Evolutionary conservation across 2,113 vertebrate species (phyloP), one percentile per base, ranked within the genome.

Genomic region (Pteropus alecto): DNA sequence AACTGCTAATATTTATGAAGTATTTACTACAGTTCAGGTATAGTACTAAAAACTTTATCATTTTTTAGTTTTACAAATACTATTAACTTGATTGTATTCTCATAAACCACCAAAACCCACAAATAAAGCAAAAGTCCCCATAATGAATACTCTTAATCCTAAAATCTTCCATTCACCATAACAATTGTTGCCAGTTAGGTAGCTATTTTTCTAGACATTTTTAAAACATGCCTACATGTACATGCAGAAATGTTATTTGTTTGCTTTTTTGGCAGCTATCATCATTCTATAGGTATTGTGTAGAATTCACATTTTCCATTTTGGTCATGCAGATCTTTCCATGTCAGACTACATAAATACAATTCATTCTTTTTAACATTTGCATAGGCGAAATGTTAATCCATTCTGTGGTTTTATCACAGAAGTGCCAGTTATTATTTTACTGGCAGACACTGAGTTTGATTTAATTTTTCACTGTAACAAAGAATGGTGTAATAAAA

Each of bases 11-110:
- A 60, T 51, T 56, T 76, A 82, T 15, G 56, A 92, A 89, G 18
- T 78, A 38, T 2, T 77, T 28, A 33, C 14, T 58, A 68, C 3
- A 89, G 71, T 89, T 3, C 22, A 82, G 24, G 56, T 65, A 84
- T 24, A 6, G 4, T 81, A 65, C 33, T 41, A 89, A 93, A 21
- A 7, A 67, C 3, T 48, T 92, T 51, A 56, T 78, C 30, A 79
- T 46, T 94, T 89, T 92, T 93, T n/a, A 93, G n/a, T 54, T 87
- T 90, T 68, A 35, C 5, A 84, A 86, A 65, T 82, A 93, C 38
- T 77, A 86, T 82, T 38, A 90, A 82, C 26, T 89, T 60, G 71
- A 93, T 60, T 41, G 1, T 9, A 89, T 54, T 56, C 24, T 91
- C 24, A 26, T 73, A 85, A 97, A 43, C 83, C 70, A 9, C 7